These are phyloP conservation scores for Eulithis prunata DNA, from an alignment of 2,888 invertebrate species.

Conservation along the genomic window DNA sequence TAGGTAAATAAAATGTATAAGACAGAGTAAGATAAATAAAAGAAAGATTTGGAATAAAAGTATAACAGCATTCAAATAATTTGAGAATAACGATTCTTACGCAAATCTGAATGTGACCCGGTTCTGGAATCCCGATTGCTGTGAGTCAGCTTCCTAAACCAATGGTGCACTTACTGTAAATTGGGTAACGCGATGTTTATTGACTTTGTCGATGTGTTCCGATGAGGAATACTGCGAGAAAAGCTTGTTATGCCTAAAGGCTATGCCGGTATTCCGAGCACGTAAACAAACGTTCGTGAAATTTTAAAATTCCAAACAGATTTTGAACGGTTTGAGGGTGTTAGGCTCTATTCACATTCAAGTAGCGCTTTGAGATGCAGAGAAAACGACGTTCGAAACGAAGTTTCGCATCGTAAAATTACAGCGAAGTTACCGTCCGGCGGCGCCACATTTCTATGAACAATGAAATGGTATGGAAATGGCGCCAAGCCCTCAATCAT, in stretches of 20 bases:
- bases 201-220: conserved; percentile 63
- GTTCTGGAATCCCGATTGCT: conserved; percentile 33
- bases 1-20: not conserved
- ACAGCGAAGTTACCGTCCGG: conserved; percentile 69
- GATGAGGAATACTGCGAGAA: conserved; percentile 47
- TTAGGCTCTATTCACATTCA: conserved; percentile 63
- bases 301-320: conserved; percentile 69
- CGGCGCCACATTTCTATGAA: conserved; percentile 81
- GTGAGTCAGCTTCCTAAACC: conserved; percentile 67
- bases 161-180: conserved; percentile 63
- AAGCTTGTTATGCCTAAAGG: conserved; percentile 48
- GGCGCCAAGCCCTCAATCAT: conserved; percentile 76
- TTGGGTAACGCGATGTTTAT: conserved; percentile 66
- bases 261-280: conserved; percentile 55
- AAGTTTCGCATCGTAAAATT: conserved; percentile 73
- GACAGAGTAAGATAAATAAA: not conserved
- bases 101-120: conserved; percentile 56
- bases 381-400: conserved; percentile 64
- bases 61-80: conserved; percentile 23
- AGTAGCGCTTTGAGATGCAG: conserved; percentile 57
- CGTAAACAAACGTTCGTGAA: conserved; percentile 62
- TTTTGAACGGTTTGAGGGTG: conserved; percentile 53
- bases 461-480: conserved; percentile 77
- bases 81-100: conserved; percentile 54
- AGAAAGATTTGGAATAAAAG: not conserved